Evolutionary conservation across 1,140 invertebrate genomes (phyloP), one percentile per base, ranked within the genome.

Genomic region (Bombus vancouverensis): DNA sequence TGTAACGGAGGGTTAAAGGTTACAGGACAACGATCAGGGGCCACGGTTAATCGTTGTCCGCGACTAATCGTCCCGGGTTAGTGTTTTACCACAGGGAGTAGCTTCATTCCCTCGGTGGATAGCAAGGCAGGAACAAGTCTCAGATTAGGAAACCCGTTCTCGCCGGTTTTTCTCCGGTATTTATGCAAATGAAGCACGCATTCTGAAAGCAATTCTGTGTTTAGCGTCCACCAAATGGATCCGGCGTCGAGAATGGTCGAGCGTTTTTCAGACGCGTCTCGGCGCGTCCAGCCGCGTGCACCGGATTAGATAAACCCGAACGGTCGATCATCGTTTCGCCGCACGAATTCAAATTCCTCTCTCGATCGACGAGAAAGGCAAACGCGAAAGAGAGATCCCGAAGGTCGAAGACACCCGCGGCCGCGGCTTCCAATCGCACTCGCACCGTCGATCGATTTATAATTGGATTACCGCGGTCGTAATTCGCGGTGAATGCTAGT

Each of bases 201-300:
- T 81, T 68, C 84, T 85, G 84, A 85, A 74, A 85, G 84, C 84
- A 81, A 85, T 85, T 59, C 84, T 74, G 84, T 85, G 84, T 85
- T 85, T 85, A 80, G 70, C 79, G 79, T 70, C 22, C 65, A 22
- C 18, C 47, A 53, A 22, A 59, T 47, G 34, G 42, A 70, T 53
- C 53, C 59, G 18, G 22, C 42, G 32, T 10, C 9, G 37, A 28
- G 32, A 5, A 22, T 3, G 65, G 34, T 34, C 83, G n/a, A 68
- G 78, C 37, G 79, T 85, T 85, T 85, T 68, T 75, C 44, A 53
- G 53, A 25, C 83, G 59, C 32, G 18, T 53, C 47, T 8, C 47
- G 47, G 47, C 3, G 37, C 75, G 25, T 62, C 34, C 37, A 22
- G 22, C 32, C 66, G n/a, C 47, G 42, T 32, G 37, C 39, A 28